phyloP scores from a whole-genome alignment of 2,797 vertebrate genomes.

The Tinamus major region DNA sequence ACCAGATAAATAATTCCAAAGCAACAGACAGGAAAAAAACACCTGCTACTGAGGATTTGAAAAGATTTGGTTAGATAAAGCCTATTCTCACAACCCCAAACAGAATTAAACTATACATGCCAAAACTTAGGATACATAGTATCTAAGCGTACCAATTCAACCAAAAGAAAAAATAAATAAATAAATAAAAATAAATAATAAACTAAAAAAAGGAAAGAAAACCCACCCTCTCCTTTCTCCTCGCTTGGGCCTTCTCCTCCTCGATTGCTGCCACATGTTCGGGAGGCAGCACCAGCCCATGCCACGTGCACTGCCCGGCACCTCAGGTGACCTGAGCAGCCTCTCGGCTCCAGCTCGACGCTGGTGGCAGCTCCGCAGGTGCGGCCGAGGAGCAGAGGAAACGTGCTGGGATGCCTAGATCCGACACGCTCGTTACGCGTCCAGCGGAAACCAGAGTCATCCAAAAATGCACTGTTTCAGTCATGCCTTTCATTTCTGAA shows the following conservation, averaged over 20 bases:
- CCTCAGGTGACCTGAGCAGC: conserved; percentile 13
- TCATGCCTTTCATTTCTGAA: not conserved
- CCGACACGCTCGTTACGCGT: not conserved
- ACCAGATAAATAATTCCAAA: not conserved
- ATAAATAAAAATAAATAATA: too few relatives aligned
- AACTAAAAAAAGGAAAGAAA: too few relatives aligned
- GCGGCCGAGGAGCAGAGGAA: conserved; percentile 28
- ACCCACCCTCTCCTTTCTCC: not conserved
- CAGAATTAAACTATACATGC: not conserved
- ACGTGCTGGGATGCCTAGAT: not conserved
- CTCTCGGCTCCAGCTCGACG: conserved; percentile 12
- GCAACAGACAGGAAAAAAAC: not conserved
- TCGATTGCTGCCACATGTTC: conserved; percentile 60
- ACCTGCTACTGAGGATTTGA: not conserved
- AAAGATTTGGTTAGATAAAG: not conserved
- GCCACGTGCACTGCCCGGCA: conserved; percentile 18
- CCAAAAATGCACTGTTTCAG: not conserved
- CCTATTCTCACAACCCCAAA: not conserved
- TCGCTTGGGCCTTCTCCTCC: conserved; percentile 44
- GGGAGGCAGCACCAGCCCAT: conserved; percentile 41
- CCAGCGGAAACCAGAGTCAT: not conserved
- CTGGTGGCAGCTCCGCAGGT: conserved; percentile 48
- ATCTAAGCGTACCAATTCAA: too few relatives aligned
- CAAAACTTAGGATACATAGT: not conserved
- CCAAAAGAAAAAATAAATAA: too few relatives aligned